A percentile compares a stretch with the other conserved stretches of the same genome.
Conservation (phyloP, 2,113 vertebrate genomes). For the Riparia riparia region DNA sequence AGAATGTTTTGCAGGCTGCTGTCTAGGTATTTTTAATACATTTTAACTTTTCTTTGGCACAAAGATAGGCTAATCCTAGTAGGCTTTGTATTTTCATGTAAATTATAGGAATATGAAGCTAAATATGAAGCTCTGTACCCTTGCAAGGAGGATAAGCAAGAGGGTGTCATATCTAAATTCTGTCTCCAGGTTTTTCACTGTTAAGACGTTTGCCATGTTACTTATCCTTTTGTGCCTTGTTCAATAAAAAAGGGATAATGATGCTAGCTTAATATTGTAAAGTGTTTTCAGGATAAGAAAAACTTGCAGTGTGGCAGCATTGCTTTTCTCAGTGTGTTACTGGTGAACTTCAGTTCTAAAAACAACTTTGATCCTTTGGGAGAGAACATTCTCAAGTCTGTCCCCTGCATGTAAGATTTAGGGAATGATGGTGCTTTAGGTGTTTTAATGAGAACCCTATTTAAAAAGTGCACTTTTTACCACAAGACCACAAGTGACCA, state of each 20-base stretch:
- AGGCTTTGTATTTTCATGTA: slow-evolving; percentile 37
- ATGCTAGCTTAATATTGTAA: not conserved
- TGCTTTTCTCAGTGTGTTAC: not conserved
- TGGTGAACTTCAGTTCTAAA: not conserved
- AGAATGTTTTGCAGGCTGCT: not conserved
- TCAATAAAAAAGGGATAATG: slow-evolving; percentile 2
- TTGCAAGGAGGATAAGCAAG: not conserved
- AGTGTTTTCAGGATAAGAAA: not conserved
- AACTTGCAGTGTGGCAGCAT: not conserved
- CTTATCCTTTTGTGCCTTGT: not conserved
- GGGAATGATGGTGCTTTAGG: not conserved
- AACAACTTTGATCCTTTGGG: not conserved
- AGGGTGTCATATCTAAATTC: not conserved
- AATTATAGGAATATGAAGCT: not conserved
- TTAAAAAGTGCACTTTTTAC: not conserved
- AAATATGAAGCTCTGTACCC: not conserved
- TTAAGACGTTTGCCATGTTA: not conserved
- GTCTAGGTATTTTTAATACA: not conserved
- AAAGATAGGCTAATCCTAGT: not conserved
- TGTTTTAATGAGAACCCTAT: not conserved
- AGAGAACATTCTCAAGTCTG: not conserved
- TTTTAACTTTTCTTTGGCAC: not conserved
- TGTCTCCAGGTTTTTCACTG: not conserved
- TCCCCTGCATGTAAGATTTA: not conserved
- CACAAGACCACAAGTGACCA: not conserved